These are phyloP conservation scores for Oncopeltus fasciatus DNA, from an alignment of 1,140 invertebrate species.

Conservation along the genomic window DNA sequence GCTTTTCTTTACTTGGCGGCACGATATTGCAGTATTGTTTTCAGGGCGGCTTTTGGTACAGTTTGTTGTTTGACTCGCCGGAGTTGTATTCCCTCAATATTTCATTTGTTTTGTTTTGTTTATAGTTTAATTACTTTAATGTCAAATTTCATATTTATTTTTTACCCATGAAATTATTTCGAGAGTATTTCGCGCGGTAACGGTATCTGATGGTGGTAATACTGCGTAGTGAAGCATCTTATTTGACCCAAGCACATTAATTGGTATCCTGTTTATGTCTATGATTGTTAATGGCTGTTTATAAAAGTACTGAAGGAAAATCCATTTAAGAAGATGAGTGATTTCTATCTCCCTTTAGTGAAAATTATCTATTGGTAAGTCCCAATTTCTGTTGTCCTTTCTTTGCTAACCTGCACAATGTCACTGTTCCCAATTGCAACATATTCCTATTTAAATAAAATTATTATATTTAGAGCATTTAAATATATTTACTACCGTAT, in stretches of 20 bases:
- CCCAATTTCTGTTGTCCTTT: no score
- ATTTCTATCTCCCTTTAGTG: no score
- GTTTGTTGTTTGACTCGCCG: not conserved
- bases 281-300: not conserved
- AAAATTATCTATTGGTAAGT: no score
- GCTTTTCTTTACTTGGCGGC: not conserved
- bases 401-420: no score
- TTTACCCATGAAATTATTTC: not conserved
- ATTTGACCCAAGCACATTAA: slow-evolving; percentile 7
- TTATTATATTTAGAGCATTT: no score
- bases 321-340: not conserved
- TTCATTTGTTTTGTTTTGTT: no score
- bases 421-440: no score
- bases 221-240: slow-evolving; percentile 7
- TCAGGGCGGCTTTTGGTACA: not conserved
- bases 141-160: not conserved
- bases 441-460: no score
- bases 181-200: not conserved
- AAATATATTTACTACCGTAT: no score
- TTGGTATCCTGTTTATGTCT: not conserved
- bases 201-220: slow-evolving; percentile 4
- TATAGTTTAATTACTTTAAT: not conserved
- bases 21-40: not conserved
- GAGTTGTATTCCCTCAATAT: not conserved
- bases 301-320: not conserved